Evolutionary conservation across 2,888 invertebrate genomes (phyloP), one percentile per base, ranked within the genome.

Genomic region (Limnephilus rhombicus): DNA sequence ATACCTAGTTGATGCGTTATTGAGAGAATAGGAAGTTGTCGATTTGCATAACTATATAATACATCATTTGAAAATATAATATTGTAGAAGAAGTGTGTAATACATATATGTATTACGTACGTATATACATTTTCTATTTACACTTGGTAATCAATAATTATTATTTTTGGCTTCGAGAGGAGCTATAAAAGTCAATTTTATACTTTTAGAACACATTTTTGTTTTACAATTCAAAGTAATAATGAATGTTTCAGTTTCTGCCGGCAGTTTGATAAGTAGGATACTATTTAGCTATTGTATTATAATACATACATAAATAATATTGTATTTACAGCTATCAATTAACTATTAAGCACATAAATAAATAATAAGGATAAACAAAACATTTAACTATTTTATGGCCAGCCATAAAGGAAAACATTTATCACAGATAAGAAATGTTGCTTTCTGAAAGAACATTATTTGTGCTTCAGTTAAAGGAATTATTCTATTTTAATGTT

Each of bases 381-480:
- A 29, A 88, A 34, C 31, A 34, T 88, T 29, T 15, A 34, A 15
- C 31, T 41, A 89, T 81, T 83, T 90, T 90, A 90, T 90, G 90
- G 82, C 90, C 90, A 82, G 90, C 90, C 90, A 92, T 90, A 90
- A 81, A 82, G 37, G 80, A 90, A 92, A 89, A 92, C 83, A 82
- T 92, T 80, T 91, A 92, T 89, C 86, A 85, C 83, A 90, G 82
- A 49, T 80, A 68, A 88, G 41, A 24, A 91, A 82, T 45, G 31
- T 37, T 24, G 31, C 45, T 80, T 80, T 88, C 34, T 81, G 80
- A 80, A 81, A 41, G 41, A 80, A 87, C 31, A 89, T 88, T 85
- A 89, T 88, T 85, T 68, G 80, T 90, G 87, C 81, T 31, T 53
- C 24, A 24, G 37, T 68, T 91, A 34, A 85, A 85, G 45, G 53